Percentiles rank a stretch among this genome's conserved stretches.
Conservation (phyloP, 2,797 vertebrate species). For the Ctenopoma multispine region DNA sequence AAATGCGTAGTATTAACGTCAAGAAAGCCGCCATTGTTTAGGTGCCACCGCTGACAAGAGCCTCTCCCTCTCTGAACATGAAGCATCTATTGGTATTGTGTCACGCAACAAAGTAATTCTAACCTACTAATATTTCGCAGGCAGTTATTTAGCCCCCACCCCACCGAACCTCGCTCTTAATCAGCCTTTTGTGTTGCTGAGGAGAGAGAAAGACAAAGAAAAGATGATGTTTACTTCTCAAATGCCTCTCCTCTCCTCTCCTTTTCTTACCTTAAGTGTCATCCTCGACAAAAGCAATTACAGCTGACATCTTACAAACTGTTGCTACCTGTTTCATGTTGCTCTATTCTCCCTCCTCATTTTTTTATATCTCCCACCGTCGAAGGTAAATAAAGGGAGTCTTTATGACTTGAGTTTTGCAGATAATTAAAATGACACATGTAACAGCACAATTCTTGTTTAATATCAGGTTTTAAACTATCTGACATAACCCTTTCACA, state of each 20-base stretch:
- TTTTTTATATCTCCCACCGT: slow-evolving; percentile 13
- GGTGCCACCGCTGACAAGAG: slow-evolving; percentile 84
- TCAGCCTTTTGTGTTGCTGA: slow-evolving; percentile 84
- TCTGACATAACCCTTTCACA: slow-evolving; percentile 91
- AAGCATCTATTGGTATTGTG: slow-evolving; percentile 83
- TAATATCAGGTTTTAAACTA: slow-evolving; percentile 90
- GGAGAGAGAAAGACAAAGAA: slow-evolving; percentile 78
- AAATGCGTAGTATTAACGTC: slow-evolving; percentile 73
- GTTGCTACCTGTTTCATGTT: slow-evolving; percentile 85
- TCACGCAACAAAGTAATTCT: slow-evolving; percentile 86
- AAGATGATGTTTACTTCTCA: slow-evolving; percentile 84
- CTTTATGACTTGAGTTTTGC: slow-evolving; percentile 87
- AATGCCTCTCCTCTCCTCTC: slow-evolving; percentile 76
- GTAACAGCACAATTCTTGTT: slow-evolving; percentile 89
- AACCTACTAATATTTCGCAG: slow-evolving; percentile 86
- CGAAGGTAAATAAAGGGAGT: slow-evolving; percentile 83
- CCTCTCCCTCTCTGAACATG: slow-evolving; percentile 69
- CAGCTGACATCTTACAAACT: slow-evolving; percentile 80
- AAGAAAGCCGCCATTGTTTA: slow-evolving; percentile 83
- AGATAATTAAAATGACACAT: slow-evolving; percentile 94
- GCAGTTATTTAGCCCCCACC: slow-evolving; percentile 75
- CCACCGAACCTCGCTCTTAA: slow-evolving; percentile 77
- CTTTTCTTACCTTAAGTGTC: slow-evolving; percentile 81
- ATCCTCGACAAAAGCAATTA: slow-evolving; percentile 82
- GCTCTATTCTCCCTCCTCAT: slow-evolving; percentile 40